Evolutionary conservation across 2,888 invertebrate genomes (phyloP), one percentile per base, ranked within the genome.

Genomic region (Tanaodytes sp.): DNA sequence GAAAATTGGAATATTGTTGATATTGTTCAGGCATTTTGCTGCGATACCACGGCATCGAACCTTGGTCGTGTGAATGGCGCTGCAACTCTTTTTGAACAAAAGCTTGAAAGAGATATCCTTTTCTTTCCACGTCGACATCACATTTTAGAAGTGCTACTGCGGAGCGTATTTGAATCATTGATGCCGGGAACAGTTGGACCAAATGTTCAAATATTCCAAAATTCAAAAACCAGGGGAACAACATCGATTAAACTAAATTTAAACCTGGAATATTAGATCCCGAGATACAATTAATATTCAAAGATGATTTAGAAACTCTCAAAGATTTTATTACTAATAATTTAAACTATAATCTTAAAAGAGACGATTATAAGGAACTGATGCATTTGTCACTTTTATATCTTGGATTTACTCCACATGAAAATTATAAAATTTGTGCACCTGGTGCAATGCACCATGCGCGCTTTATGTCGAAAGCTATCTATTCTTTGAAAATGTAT

Each of bases 101-200:
- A 31, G 30, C 30, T 66, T 12, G 40, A 46, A 19, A 46, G 20
- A 40, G 36, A 45, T 51, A n/a, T 65, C 12, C n/a, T 52, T 1
- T 58, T 23, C 42, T 42, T 68, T 6, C 33, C 52, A 8, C 52
- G 65, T 46, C 57, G 65, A 14, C 57, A 58, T 15, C 58, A 66
- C 36, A 54, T 59, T 30, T 54, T 39, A 16, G 58, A 66, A 14
- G 2, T 59, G 1, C 12, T 66, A 9, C 20, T 66, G 18, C 31
- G 54, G 5, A 16, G 40, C 18, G 48, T 33, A 33, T 52, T 52
- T 33, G 59, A 59, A 59, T 33, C 18, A 9, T 11, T 31, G 1
- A 51, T 49, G 23, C 58, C 66, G 37, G 33, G 27, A 31, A 40
- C 45, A n/a, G 39, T 40, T 19, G 42, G 59, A 4, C 66, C 66